phyloP scores from a whole-genome alignment of 2,113 vertebrate species.

The Larimichthys polyactis region DNA sequence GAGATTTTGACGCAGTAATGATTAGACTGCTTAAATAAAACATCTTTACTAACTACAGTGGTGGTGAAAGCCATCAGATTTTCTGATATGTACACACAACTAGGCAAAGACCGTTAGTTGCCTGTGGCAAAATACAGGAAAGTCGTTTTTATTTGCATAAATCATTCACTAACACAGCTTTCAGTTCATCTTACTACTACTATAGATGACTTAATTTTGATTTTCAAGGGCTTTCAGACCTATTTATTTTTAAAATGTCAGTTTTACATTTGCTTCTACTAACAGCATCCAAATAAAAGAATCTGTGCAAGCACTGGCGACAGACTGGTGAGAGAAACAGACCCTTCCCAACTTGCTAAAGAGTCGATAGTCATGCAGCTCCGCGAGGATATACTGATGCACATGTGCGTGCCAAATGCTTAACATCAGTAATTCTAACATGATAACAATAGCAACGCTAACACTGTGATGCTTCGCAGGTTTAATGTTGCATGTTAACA shows the following conservation, averaged over 20 bases:
- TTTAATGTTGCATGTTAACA: not conserved
- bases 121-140: not conserved
- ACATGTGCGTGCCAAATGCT: not conserved
- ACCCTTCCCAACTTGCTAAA: too few species aligned
- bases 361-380: not conserved
- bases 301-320: too few species aligned
- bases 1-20: slow-evolving; percentile 56
- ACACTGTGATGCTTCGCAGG: not conserved
- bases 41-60: slow-evolving; percentile 4
- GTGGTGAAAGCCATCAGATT: slow-evolving; percentile 15
- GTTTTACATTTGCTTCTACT: too few species aligned
- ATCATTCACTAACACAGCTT: not conserved
- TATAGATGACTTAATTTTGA: not conserved
- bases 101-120: not conserved
- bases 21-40: slow-evolving; percentile 63
- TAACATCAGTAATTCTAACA: not conserved
- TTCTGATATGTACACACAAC: not conserved
- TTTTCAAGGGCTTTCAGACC: not conserved
- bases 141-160: not conserved
- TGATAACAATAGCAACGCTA: not conserved
- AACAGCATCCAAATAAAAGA: too few species aligned
- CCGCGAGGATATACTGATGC: not conserved
- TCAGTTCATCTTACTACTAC: not conserved
- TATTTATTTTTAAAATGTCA: not conserved
- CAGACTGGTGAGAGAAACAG: not conserved